A percentile compares a stretch with the other conserved stretches of the same genome.
Evolutionary conservation across 2,113 vertebrate species (phyloP).

Genomic region (Tragelaphus scriptus): DNA sequence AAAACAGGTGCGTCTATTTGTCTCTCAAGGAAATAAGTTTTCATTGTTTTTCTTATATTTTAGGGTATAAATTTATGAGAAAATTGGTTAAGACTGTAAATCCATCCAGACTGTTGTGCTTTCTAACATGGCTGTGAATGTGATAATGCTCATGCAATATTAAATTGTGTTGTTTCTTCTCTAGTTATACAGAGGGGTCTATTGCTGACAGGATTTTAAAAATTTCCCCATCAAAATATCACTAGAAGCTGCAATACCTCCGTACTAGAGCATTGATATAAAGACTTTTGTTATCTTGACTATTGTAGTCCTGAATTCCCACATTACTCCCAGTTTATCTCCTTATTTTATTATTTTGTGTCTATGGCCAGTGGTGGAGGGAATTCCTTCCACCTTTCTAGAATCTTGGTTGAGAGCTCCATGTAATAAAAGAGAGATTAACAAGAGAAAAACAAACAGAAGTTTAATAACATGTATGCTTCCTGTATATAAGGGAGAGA

Average conservation of each 20-base stretch:
- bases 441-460: neutral
- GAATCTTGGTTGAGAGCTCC: neutral
- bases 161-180: neutral
- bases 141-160: neutral
- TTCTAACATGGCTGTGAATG: neutral
- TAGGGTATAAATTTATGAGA: neutral
- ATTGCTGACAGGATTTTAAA: neutral
- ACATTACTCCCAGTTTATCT: neutral
- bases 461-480: neutral
- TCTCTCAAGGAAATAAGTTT: neutral
- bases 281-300: neutral
- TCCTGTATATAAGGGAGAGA: neutral
- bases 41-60: neutral
- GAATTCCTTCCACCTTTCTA: neutral
- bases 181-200: neutral
- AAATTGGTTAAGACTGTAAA: neutral
- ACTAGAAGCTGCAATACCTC: neutral
- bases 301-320: neutral
- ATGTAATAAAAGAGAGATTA: neutral
- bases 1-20: neutral
- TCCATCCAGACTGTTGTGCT: neutral
- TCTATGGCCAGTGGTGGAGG: neutral
- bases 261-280: neutral
- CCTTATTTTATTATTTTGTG: constrained; percentile 23
- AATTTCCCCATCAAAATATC: neutral